phyloP scores from a whole-genome alignment of 2,797 vertebrate genomes.

The Pygocentrus nattereri region DNA sequence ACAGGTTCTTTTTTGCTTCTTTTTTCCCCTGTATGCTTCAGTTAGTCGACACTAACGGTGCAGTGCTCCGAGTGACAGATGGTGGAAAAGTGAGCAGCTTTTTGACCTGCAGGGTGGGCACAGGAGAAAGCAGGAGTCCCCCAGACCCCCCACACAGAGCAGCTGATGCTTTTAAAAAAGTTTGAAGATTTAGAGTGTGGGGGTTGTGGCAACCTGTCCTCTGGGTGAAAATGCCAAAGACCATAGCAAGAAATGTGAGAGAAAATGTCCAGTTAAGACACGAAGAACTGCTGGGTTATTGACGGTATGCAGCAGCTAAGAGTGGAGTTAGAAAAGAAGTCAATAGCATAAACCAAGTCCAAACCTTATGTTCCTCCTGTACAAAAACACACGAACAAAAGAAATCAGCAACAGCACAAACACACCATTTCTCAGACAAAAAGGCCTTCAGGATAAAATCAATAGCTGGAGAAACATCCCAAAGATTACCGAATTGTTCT shows the following conservation, averaged over 20 bases:
- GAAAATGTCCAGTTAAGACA: not conserved
- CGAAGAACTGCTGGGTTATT: constrained; percentile 33
- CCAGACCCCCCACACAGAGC: constrained; percentile 30
- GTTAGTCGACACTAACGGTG: constrained; percentile 27
- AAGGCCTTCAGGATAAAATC: constrained; percentile 32
- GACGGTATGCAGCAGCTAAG: constrained; percentile 40
- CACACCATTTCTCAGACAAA: constrained; percentile 27
- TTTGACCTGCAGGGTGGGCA: constrained; percentile 31
- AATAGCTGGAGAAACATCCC: constrained; percentile 21
- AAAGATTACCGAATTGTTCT: not conserved
- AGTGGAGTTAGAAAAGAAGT: constrained; percentile 52
- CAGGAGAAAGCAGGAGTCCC: constrained; percentile 44
- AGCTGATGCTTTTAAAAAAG: constrained; percentile 20
- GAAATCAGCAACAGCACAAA: constrained; percentile 50
- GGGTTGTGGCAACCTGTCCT: constrained; percentile 9
- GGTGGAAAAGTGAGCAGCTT: constrained; percentile 39
- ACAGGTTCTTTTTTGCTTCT: constrained; percentile 17
- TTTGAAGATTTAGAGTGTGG: not conserved
- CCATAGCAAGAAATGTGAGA: constrained; percentile 17
- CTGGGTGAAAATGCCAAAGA: constrained; percentile 23
- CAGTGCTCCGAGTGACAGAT: constrained; percentile 32
- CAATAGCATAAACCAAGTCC: constrained; percentile 69
- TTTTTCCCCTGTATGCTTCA: constrained; percentile 21
- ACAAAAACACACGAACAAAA: constrained; percentile 67
- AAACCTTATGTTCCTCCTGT: constrained; percentile 96